These are phyloP conservation scores for Vulpes vulpes DNA, from an alignment of 2,113 vertebrate genomes.

Conservation along the genomic window DNA sequence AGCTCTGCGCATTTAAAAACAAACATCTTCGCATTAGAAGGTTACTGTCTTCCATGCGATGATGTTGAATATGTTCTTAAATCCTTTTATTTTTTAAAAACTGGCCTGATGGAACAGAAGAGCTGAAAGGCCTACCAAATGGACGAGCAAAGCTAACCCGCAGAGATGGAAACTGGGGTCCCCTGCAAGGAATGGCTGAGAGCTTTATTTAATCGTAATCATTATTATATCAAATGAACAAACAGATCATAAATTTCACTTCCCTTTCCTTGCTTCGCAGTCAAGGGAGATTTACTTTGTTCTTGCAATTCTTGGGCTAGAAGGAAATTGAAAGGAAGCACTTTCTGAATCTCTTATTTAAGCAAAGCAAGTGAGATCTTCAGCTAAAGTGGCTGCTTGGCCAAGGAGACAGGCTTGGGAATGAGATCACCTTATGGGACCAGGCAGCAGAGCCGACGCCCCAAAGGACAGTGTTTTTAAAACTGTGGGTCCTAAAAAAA, in stretches of 20 bases:
- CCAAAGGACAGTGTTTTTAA: background rate
- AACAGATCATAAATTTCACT: background rate
- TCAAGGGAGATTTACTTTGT: background rate
- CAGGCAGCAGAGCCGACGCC: background rate
- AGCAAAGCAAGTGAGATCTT: background rate
- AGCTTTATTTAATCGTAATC: background rate
- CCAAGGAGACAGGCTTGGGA: background rate
- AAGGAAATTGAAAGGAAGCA: background rate
- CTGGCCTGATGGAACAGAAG: slow-evolving; percentile 11
- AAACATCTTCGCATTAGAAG: slow-evolving; percentile 75
- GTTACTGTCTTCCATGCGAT: slow-evolving; percentile 69
- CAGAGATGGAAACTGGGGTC: background rate
- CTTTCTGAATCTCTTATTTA: background rate
- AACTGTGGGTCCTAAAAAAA: background rate
- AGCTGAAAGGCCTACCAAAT: slow-evolving; percentile 45
- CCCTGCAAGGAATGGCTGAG: background rate
- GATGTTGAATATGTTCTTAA: slow-evolving; percentile 78
- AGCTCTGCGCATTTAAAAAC: slow-evolving; percentile 82
- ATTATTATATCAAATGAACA: background rate
- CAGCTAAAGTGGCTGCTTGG: background rate
- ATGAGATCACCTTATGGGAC: background rate
- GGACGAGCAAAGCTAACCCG: slow-evolving; percentile 60
- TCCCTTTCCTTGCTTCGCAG: background rate
- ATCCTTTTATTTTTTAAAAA: slow-evolving; percentile 7
- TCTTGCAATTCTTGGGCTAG: background rate